Evolutionary conservation across 1,140 invertebrate species (phyloP).

Genomic region (Araneus ventricosus): DNA sequence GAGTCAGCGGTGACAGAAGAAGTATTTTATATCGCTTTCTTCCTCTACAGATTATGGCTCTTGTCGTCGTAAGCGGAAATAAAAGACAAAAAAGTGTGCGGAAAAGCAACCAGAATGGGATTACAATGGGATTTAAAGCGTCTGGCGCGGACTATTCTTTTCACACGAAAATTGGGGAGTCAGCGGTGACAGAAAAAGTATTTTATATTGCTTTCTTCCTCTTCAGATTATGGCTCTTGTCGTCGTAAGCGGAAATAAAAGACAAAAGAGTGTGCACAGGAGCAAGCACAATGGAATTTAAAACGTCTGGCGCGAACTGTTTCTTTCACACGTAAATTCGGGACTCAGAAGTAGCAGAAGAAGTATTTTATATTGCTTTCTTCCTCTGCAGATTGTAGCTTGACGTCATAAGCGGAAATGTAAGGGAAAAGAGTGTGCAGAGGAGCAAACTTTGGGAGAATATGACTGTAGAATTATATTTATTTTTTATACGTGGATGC

Average conservation of each 20-base stretch:
- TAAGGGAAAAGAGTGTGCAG: too few species aligned
- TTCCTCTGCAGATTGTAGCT: too few species aligned
- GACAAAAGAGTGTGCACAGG: too few species aligned
- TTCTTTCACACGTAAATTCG: background rate
- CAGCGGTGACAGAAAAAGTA: background rate
- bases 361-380: background rate
- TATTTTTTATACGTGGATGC: too few species aligned
- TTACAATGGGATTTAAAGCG: background rate
- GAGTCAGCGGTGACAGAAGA: background rate
- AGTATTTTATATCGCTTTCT: background rate
- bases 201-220: background rate
- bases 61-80: background rate
- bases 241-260: background rate
- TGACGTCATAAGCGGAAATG: too few species aligned
- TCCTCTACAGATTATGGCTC: background rate
- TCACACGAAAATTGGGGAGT: background rate
- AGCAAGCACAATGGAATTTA: background rate
- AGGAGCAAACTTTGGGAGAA: too few species aligned
- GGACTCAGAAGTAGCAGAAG: background rate
- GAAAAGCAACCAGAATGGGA: too few species aligned
- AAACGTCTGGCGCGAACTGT: background rate
- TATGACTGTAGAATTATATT: too few species aligned
- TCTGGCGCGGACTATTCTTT: background rate
- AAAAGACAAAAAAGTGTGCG: too few species aligned
- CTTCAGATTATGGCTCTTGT: background rate